A percentile compares a stretch with the other conserved stretches of the same genome.
Conservation (phyloP, 2,113 vertebrate species). For the Anguilla rostrata region DNA sequence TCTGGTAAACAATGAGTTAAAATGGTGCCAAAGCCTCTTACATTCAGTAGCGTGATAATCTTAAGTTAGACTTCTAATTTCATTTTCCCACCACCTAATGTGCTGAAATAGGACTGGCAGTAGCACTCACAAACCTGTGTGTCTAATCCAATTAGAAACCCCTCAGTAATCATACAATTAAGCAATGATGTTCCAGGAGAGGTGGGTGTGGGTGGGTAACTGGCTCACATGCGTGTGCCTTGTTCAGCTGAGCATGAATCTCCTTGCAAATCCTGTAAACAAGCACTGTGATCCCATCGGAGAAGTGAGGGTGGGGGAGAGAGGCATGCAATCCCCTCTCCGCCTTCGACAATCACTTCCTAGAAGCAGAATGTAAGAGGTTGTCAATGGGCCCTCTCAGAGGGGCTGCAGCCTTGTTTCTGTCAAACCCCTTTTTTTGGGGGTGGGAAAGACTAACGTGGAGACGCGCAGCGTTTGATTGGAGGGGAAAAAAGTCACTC, state of each 20-base stretch:
- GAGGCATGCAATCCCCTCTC: background rate
- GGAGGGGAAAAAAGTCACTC: background rate
- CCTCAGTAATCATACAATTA: conserved; percentile 30
- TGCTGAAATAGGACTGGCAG: conserved; percentile 10
- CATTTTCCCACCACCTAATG: conserved; percentile 32
- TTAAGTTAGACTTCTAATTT: conserved; percentile 32
- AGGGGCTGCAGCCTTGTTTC: background rate
- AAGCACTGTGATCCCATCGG: background rate
- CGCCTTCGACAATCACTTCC: background rate
- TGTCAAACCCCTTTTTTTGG: background rate
- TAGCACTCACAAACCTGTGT: conserved; percentile 29
- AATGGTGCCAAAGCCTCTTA: background rate
- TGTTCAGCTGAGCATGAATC: conserved; percentile 14
- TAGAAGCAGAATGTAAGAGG: background rate
- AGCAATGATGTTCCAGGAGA: conserved; percentile 16
- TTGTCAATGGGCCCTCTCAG: background rate
- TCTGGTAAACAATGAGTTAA: background rate
- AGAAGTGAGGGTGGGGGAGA: background rate
- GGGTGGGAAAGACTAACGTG: background rate
- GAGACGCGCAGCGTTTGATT: background rate
- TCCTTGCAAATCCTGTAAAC: background rate
- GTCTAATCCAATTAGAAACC: conserved; percentile 30
- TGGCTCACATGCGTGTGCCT: conserved; percentile 14
- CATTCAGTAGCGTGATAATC: conserved; percentile 1
- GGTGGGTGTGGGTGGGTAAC: conserved; percentile 13